Conservation (phyloP, 2,888 invertebrate genomes). For the Pseudoips prasinana region DNA sequence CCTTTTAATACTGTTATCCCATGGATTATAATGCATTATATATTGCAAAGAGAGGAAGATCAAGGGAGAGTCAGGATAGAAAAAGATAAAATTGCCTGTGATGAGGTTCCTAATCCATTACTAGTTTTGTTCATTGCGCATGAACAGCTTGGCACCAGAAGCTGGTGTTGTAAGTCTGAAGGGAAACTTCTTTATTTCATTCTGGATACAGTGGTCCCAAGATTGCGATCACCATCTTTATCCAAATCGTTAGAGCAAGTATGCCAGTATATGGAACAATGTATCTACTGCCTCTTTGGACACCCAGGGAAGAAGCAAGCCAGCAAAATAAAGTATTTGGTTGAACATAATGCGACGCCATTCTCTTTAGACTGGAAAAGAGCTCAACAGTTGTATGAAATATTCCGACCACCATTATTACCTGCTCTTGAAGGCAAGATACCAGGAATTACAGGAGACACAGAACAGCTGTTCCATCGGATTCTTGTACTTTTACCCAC, state of each 20-base stretch:
- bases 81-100: slow-evolving; percentile 67
- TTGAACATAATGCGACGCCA: slow-evolving; percentile 89
- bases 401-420: slow-evolving; percentile 89
- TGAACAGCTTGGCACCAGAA: slow-evolving; percentile 88
- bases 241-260: slow-evolving; percentile 85
- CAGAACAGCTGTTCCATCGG: slow-evolving; percentile 87
- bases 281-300: slow-evolving; percentile 91
- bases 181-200: slow-evolving; percentile 90
- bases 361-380: slow-evolving; percentile 87
- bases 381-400: slow-evolving; percentile 89
- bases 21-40: slow-evolving; percentile 92
- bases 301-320: slow-evolving; percentile 86
- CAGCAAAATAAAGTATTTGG: slow-evolving; percentile 80
- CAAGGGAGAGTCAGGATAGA: slow-evolving; percentile 81
- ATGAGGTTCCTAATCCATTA: slow-evolving; percentile 87
- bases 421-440: slow-evolving; percentile 91
- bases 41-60: slow-evolving; percentile 88
- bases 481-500: slow-evolving; percentile 86
- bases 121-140: slow-evolving; percentile 91
- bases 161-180: slow-evolving; percentile 90
- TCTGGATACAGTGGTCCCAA: slow-evolving; percentile 87
- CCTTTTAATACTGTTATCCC: slow-evolving; percentile 88
- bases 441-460: slow-evolving; percentile 91
- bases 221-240: slow-evolving; percentile 85
- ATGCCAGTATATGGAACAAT: slow-evolving; percentile 91